These are phyloP conservation scores for Drosophila fungiperda DNA, from an alignment of 2,888 invertebrate species.

Conservation along the genomic window DNA sequence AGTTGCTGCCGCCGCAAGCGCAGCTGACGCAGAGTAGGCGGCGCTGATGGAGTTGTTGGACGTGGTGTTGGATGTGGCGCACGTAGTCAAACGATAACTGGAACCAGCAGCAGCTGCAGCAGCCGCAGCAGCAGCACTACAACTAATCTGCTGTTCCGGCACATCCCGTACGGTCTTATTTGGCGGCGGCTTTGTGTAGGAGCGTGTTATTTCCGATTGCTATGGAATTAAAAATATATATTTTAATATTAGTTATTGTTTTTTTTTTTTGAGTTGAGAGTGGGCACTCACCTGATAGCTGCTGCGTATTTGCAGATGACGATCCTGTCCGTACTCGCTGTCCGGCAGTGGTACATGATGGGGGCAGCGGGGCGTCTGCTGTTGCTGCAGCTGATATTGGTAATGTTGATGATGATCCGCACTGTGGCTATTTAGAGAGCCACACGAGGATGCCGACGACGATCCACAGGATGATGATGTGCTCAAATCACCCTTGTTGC, in stretches of 20 bases:
- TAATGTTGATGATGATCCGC: constrained; percentile 84
- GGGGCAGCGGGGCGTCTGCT: constrained; percentile 86
- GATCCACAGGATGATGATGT: constrained; percentile 46
- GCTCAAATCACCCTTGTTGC: constrained; percentile 53
- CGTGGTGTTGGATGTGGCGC: constrained; percentile 40
- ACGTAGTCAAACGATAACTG: constrained; percentile 44
- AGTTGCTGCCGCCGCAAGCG: constrained; percentile 46
- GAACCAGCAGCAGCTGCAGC: constrained; percentile 22
- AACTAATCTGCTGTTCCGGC: constrained; percentile 86
- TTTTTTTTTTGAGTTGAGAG: not conserved
- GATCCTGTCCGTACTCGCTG: constrained; percentile 88
- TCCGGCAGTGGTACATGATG: constrained; percentile 89
- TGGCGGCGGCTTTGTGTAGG: constrained; percentile 88
- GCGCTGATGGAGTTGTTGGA: constrained; percentile 15
- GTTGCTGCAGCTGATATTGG: constrained; percentile 82
- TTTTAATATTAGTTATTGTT: accelerated
- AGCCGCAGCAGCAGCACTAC: constrained; percentile 10
- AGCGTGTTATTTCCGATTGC: constrained; percentile 89
- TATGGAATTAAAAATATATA: constrained; percentile 52
- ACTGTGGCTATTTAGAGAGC: constrained; percentile 80
- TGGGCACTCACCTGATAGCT: constrained; percentile 87
- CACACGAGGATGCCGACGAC: constrained; percentile 54
- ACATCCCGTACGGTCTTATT: constrained; percentile 89
- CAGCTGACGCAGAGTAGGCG: constrained; percentile 38
- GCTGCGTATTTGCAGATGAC: constrained; percentile 88